Evolutionary conservation across 1,140 invertebrate genomes (phyloP).

Genomic region (Drosophila chauvacae): DNA sequence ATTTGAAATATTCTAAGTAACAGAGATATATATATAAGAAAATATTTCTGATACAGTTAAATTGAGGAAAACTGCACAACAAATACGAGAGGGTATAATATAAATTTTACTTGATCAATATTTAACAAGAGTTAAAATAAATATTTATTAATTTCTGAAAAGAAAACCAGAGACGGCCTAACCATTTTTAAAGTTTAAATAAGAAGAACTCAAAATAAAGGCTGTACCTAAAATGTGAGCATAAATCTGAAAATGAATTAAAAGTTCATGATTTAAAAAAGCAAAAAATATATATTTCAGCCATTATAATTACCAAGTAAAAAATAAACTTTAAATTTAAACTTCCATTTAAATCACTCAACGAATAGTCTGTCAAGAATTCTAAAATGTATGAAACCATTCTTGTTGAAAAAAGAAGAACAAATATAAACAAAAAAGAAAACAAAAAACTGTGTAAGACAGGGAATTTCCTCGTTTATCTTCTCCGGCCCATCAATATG

Average conservation of each 20-base stretch:
- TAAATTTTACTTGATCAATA: too few relatives aligned
- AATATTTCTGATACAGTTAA: background rate
- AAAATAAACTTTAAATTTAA: background rate
- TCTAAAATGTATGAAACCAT: constrained; percentile 3
- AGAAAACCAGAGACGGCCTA: background rate
- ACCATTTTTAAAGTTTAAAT: background rate
- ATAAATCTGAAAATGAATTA: too few relatives aligned
- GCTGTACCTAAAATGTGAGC: too few relatives aligned
- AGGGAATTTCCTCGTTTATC: constrained; percentile 40
- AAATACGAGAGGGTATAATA: background rate
- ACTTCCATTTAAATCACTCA: background rate
- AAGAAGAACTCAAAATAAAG: too few relatives aligned
- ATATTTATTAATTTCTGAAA: background rate
- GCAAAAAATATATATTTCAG: background rate
- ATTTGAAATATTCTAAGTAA: background rate
- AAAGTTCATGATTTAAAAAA: too few relatives aligned
- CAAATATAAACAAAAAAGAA: constrained; percentile 18
- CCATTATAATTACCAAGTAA: background rate
- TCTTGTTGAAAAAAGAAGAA: background rate
- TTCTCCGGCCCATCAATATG: constrained; percentile 39
- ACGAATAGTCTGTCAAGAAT: background rate
- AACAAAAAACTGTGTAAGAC: constrained; percentile 22
- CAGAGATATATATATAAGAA: accelerated
- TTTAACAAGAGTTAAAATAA: too few relatives aligned
- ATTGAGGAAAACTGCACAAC: too few relatives aligned